phyloP scores from a whole-genome alignment of 2,113 vertebrate species.

The Corvus moneduloides region DNA sequence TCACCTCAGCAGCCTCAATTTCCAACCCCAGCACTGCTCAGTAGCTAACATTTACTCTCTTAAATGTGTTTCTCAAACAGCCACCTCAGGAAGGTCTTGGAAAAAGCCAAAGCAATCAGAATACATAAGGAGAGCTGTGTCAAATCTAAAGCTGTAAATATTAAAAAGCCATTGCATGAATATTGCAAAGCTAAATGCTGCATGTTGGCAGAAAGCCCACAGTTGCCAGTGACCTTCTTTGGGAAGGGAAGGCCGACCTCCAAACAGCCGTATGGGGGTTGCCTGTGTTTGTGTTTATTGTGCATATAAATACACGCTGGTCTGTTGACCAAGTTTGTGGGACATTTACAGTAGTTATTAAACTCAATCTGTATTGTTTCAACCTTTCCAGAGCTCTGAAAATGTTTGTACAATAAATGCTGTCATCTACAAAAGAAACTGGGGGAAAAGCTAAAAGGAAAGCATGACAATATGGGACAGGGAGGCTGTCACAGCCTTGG shows the following conservation, averaged over 20 bases:
- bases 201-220: slow-evolving; percentile 37
- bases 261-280: not conserved
- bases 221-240: slow-evolving; percentile 44
- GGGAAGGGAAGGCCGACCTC: slow-evolving; percentile 38
- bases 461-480: not conserved
- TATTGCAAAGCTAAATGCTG: slow-evolving; percentile 61
- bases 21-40: not conserved
- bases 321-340: slow-evolving; percentile 50
- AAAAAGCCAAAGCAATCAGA: slow-evolving; percentile 63
- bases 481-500: not conserved
- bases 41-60: slow-evolving; percentile 33
- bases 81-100: slow-evolving; percentile 17
- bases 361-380: slow-evolving; percentile 55
- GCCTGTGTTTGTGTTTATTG: slow-evolving; percentile 57
- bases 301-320: not conserved
- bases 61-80: not conserved
- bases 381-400: slow-evolving; percentile 44
- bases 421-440: not conserved
- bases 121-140: slow-evolving; percentile 17
- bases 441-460: not conserved
- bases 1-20: not conserved
- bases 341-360: slow-evolving; percentile 68
- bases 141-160: slow-evolving; percentile 60
- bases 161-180: slow-evolving; percentile 49
- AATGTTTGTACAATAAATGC: slow-evolving; percentile 33